Evolutionary conservation across 2,113 vertebrate species (phyloP), one percentile per base, ranked within the genome.

Genomic region (Microcebus lehilahytsara): DNA sequence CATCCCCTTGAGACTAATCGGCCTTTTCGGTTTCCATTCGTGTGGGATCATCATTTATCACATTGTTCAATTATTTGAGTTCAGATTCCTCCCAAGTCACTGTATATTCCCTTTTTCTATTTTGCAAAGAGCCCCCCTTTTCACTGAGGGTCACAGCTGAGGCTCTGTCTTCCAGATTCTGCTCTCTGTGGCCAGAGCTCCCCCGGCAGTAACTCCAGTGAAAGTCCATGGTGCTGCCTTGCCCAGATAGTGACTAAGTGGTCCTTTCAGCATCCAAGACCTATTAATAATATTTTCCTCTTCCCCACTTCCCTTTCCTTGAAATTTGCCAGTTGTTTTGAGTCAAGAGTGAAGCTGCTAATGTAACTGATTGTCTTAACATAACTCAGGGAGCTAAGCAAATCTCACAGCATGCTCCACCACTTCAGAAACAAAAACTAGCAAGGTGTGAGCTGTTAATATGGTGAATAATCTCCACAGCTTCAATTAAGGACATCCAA

Each of bases 391-490:
- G 5, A 90, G 23, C 2, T 58, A 27, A 84, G 19, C 17, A 89
- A 79, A 87, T 77, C 49, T 58, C 30, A 49, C 9, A 62, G 23
- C 14, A n/a, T 27, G 49, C 23, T 40, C 46, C 17, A 69, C n/a
- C 4, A 86, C 10, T 23, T 79, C 56, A 77, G 34, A 93, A 86
- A 84, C 13, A 87, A 37, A 93, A 72, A 67, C 80, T 34, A 77
- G n/a, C 46, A 14, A 27, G 62, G 93, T 97, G 89, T 46, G 32
- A 98, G 96, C 93, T 91, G 13, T 85, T 78, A 67, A 60, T 81
- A 77, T 3, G 49, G 25, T 85, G 64, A 97, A 94, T 69, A 96
- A 94, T 67, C n/a, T 66, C 6, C 0, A 11, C 23, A 67, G 2
- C 51, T 93, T 93, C 91, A 25, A 69, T 60, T 75, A n/a, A 0